Base-by-base conservation (phyloP, 2,888 invertebrate species). In the Melinaea menophilus region DNA sequence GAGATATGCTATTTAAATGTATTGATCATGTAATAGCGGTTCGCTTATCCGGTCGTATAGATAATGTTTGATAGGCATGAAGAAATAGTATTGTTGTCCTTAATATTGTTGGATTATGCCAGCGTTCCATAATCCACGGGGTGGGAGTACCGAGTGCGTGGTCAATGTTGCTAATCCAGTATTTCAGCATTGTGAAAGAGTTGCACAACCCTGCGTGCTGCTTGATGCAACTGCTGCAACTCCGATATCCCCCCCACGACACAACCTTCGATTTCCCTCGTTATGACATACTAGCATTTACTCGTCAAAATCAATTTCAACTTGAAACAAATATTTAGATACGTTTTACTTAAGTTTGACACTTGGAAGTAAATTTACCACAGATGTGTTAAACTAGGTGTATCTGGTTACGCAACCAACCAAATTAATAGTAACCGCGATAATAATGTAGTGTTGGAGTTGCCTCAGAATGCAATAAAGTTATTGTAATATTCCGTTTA, bases 231-330 rank as follows among this genome's bases (percentile, higher is more conserved):
- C 74, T 74, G 72, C 68, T 65, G 69, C 68, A 67, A 70, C 67
- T 56, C 51, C 55, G 63, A 60, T 58, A 63, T 59, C 71, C 75
- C 73, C 75, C 77, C 76, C 75, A 75, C 72, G 74, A 71, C 75
- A 71, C 73, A 74, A 75, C 85, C 88, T 85, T 86, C 84, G 84
- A 85, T 86, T 85, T 84, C 82, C 78, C 80, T 78, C 79, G 80
- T 84, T 83, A 80, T 79, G 80, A 79, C 80, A 81, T 75, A 76
- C 76, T 81, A 75, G 73, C 73, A 73, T 82, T 82, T 82, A 76
- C 78, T 79, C 79, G 81, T 78, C 78, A 81, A 84, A 81, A 79
- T 73, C 74, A 77, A 80, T 69, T 67, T 64, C 64, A 56, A 64
- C 57, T 55, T 22, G 51, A 48, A 55, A 57, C 56, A 57, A 65